Percentiles rank a stretch among this genome's conserved stretches.
Conservation (phyloP, 2,888 invertebrate species). For the Sarcophaga subvicina region DNA sequence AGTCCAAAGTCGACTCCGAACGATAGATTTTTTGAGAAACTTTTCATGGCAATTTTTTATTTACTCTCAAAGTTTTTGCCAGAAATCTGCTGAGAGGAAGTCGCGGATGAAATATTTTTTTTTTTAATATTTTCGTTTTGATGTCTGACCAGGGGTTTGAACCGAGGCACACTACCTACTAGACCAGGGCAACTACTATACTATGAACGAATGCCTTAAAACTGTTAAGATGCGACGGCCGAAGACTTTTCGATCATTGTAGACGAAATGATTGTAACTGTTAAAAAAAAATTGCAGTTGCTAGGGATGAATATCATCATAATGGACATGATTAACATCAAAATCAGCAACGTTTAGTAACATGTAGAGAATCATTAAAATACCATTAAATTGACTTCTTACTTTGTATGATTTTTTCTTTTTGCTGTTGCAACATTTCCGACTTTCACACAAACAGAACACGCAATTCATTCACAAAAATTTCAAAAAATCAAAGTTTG, state of each 20-base stretch:
- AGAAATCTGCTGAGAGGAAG: no score
- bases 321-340: slow-evolving; percentile 48
- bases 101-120: no score
- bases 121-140: no score
- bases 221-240: neutral
- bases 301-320: slow-evolving; percentile 4
- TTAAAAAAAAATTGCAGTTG: neutral
- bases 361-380: slow-evolving; percentile 60
- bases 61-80: no score
- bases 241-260: neutral
- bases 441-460: slow-evolving; percentile 33
- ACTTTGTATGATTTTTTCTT: slow-evolving; percentile 24
- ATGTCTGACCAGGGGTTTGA: no score
- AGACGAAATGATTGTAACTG: neutral
- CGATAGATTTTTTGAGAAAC: no score
- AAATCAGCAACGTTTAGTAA: slow-evolving; percentile 55
- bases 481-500: neutral
- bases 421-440: slow-evolving; percentile 9
- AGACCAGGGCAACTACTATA: no score
- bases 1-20: no score
- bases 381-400: slow-evolving; percentile 55
- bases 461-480: slow-evolving; percentile 61
- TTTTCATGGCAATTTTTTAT: no score
- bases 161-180: no score
- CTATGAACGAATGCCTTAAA: no score